These are phyloP conservation scores for Prolemur simus DNA, from an alignment of 2,113 vertebrate genomes.

Conservation along the genomic window DNA sequence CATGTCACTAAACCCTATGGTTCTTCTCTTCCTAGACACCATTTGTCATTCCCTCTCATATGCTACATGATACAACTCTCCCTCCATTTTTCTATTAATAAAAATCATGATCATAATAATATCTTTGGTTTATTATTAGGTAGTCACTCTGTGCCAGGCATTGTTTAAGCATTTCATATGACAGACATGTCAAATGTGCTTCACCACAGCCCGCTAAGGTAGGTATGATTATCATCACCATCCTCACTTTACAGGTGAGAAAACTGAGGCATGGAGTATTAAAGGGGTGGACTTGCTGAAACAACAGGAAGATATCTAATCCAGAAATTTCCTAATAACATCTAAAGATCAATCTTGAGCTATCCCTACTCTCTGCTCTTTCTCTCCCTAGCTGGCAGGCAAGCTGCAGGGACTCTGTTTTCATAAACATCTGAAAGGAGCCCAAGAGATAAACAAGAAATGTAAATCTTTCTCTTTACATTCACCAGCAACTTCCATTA, in stretches of 20 bases:
- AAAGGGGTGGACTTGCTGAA: too few species aligned
- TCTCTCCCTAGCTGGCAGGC: too few species aligned
- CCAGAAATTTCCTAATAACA: too few species aligned
- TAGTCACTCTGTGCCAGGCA: neutral
- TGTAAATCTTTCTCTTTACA: too few species aligned
- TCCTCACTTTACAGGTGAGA: neutral
- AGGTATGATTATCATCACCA: neutral
- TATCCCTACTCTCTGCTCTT: too few species aligned
- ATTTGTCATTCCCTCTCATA: neutral
- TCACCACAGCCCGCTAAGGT: neutral
- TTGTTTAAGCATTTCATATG: neutral
- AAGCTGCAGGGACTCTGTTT: too few species aligned
- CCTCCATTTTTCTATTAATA: slow-evolving; percentile 5
- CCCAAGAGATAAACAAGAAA: too few species aligned
- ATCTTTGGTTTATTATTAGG: slow-evolving; percentile 11
- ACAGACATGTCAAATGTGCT: neutral
- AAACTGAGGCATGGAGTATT: neutral
- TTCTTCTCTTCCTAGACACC: slow-evolving; percentile 21
- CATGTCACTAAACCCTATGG: neutral
- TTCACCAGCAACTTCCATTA: too few species aligned
- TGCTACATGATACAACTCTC: neutral
- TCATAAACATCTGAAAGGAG: too few species aligned
- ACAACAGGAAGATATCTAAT: too few species aligned
- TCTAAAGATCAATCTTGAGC: too few species aligned
- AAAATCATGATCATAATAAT: slow-evolving; percentile 23